Evolutionary conservation across 2,113 vertebrate species (phyloP), one percentile per base, ranked within the genome.

Genomic region (Macrotus californicus): DNA sequence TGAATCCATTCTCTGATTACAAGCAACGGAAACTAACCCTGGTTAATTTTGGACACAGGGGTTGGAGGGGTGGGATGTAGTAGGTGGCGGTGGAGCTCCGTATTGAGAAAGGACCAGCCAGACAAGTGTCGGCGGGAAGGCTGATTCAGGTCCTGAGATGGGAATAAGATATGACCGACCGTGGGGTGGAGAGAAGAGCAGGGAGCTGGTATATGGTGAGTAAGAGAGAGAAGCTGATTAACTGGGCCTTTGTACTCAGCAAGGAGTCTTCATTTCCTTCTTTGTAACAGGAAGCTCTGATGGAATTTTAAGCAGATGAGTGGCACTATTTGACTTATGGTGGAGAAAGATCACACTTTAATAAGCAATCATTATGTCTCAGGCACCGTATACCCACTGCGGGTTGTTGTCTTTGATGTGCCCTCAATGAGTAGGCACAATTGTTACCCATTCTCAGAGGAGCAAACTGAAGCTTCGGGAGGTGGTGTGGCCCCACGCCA

Each of bases 401-500:
- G 29, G 22, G 31, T 34, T 66, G 5, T 59, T 43, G 66, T n/a
- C n/a, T 85, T 59, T 34, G 15, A 9, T 36, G 36, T 13, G 34
- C 46, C 16, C 46, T 84, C 75, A 31, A 2, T 4, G 29, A 92
- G 43, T 7, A 26, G 59, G 31, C 59, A 29, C 31, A 11, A 36
- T 14, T 31, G 4, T 3, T 6, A 2, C 54, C 18, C 1, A 12
- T 19, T n/a, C 76, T 61, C 29, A 5, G 46, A 22, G 21, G 34
- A 54, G 24, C 7, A 14, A 12, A 34, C n/a, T 1, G 52, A 54
- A 24, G 41, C 48, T 39, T 18, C 5, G 19, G 10, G 39, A 46
- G 21, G 19, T 3, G 2, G 2, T 3, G 24, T 5, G 66, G 6
- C 34, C 26, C 24, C 41, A 22, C 6, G 26, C 12, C 0, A 0